These are phyloP conservation scores for Rhodeus uyekii DNA, from an alignment of 2,797 vertebrate genomes.

Conservation along the genomic window DNA sequence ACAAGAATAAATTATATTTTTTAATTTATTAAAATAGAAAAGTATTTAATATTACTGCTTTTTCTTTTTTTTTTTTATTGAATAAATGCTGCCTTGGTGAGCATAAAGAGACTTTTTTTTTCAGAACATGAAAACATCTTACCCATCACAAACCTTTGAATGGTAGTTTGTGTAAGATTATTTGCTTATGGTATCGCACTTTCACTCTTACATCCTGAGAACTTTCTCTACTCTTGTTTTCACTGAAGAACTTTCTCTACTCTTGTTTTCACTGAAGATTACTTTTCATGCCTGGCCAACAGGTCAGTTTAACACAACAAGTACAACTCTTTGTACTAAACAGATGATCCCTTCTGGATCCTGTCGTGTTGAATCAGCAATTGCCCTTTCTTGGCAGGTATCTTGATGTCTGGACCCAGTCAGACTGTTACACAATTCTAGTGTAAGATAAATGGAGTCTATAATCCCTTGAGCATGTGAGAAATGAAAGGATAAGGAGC, in stretches of 20 bases:
- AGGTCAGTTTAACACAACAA: slow-evolving; percentile 20
- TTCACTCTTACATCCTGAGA: slow-evolving; percentile 1
- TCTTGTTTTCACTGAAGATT: not conserved
- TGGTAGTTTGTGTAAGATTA: not conserved
- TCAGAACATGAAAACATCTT: not conserved
- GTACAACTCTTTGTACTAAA: slow-evolving; percentile 5
- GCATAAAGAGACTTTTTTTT: not conserved
- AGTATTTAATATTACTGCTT: no score
- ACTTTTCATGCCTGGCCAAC: slow-evolving; percentile 13
- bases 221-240: not conserved
- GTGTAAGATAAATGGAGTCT: slow-evolving; percentile 15
- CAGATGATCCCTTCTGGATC: slow-evolving; percentile 29
- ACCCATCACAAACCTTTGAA: not conserved
- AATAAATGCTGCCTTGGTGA: not conserved
- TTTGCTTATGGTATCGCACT: not conserved
- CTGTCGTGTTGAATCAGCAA: slow-evolving; percentile 33
- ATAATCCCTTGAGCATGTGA: slow-evolving; percentile 44
- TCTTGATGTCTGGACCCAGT: slow-evolving; percentile 1
- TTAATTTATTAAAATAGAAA: no score
- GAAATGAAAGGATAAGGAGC: slow-evolving; percentile 37
- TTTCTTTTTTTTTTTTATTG: no score
- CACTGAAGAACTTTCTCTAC: not conserved
- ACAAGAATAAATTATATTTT: no score
- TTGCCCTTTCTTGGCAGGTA: slow-evolving; percentile 30
- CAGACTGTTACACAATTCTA: not conserved